These are phyloP conservation scores for Cataglyphis albicans DNA, from an alignment of 2,888 invertebrate species.

Conservation along the genomic window DNA sequence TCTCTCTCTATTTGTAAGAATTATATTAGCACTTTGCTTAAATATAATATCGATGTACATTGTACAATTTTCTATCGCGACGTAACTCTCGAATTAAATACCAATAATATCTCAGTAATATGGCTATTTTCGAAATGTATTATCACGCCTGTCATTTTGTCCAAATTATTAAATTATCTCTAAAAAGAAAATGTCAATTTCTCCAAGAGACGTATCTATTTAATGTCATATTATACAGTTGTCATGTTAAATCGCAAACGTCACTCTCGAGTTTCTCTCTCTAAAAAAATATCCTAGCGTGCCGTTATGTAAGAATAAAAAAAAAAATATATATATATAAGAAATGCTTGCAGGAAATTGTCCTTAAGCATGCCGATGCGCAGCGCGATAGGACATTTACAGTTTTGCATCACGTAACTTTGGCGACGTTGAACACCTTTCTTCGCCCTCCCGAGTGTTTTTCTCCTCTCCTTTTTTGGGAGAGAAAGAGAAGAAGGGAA, in stretches of 20 bases:
- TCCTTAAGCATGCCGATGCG: slow-evolving; percentile 1
- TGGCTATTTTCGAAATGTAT: slow-evolving; percentile 13
- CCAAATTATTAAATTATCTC: slow-evolving; percentile 11
- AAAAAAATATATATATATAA: neutral
- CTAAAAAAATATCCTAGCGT: neutral
- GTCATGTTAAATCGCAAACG: slow-evolving; percentile 18
- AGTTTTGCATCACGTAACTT: slow-evolving; percentile 30
- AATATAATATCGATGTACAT: neutral
- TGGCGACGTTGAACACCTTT: slow-evolving; percentile 23
- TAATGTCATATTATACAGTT: neutral
- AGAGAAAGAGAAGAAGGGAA: neutral
- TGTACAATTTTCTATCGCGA: neutral
- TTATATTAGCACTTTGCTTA: slow-evolving; percentile 18
- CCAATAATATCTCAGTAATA: neutral
- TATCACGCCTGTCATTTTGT: slow-evolving; percentile 7
- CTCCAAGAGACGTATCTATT: neutral
- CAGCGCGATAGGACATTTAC: slow-evolving; percentile 21
- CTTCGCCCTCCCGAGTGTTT: neutral
- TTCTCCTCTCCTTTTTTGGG: neutral
- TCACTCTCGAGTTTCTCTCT: neutral
- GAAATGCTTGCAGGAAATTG: slow-evolving; percentile 24
- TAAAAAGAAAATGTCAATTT: neutral
- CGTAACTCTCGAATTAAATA: slow-evolving; percentile 17
- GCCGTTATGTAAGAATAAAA: neutral
- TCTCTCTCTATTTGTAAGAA: neutral